phyloP scores from a whole-genome alignment of 2,797 vertebrate species.

The Peromyscus attwateri region DNA sequence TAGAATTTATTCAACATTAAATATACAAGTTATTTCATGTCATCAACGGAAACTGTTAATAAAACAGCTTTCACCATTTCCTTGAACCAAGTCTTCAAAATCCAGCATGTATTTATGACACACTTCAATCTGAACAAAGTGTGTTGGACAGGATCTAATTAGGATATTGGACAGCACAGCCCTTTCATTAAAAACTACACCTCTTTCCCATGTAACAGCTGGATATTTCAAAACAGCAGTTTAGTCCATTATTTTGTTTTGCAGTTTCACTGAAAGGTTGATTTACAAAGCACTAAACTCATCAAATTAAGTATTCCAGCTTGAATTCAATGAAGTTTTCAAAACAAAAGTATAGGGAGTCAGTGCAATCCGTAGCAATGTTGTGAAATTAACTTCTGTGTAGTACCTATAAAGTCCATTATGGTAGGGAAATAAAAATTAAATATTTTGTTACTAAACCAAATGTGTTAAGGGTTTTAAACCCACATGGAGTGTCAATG shows the following conservation, averaged over 20 bases:
- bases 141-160: neutral
- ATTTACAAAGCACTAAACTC: slow-evolving; percentile 68
- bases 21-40: slow-evolving; percentile 38
- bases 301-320: slow-evolving; percentile 9
- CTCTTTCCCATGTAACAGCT: slow-evolving; percentile 32
- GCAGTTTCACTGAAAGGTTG: slow-evolving; percentile 37
- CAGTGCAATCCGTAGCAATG: neutral
- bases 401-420: slow-evolving; percentile 1
- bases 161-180: neutral
- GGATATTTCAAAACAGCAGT: slow-evolving; percentile 38
- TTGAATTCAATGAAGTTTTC: slow-evolving; percentile 45
- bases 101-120: neutral
- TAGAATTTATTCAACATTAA: slow-evolving; percentile 48
- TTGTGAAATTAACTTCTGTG: slow-evolving; percentile 45
- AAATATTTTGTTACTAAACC: slow-evolving; percentile 50
- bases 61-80: neutral
- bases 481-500: neutral
- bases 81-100: slow-evolving; percentile 54
- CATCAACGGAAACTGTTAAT: slow-evolving; percentile 26
- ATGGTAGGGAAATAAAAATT: neutral
- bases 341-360: neutral
- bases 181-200: neutral
- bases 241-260: slow-evolving; percentile 60
- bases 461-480: neutral
- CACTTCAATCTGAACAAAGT: neutral